A percentile compares a stretch with the other conserved stretches of the same genome.
Evolutionary conservation across 2,888 invertebrate genomes (phyloP).

Genomic region (Fabriciana adippe): DNA sequence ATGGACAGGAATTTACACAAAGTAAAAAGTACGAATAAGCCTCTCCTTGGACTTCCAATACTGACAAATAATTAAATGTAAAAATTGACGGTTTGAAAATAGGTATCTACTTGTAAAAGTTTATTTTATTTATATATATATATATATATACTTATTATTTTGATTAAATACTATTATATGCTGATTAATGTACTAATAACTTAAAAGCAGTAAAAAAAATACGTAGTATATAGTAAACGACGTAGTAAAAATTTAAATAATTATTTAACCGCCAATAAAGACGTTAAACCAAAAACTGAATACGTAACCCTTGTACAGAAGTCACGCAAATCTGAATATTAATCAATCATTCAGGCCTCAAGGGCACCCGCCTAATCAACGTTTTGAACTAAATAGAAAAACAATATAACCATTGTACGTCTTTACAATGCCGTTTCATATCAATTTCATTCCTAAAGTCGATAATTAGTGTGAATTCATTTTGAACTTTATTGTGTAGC

Average conservation of each 20-base stretch:
- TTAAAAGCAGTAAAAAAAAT: too few relatives aligned
- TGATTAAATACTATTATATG: too few relatives aligned
- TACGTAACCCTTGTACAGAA: slow-evolving; percentile 15
- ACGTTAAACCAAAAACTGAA: background rate
- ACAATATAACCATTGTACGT: slow-evolving; percentile 67
- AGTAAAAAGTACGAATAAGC: too few relatives aligned
- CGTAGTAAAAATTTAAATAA: background rate
- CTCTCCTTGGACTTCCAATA: too few relatives aligned
- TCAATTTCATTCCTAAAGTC: slow-evolving; percentile 56
- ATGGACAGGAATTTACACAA: too few relatives aligned
- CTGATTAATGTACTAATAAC: too few relatives aligned
- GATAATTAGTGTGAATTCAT: slow-evolving; percentile 25
- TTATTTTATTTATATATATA: too few relatives aligned
- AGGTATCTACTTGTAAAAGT: too few relatives aligned
- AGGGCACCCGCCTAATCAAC: slow-evolving; percentile 58
- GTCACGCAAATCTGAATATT: slow-evolving; percentile 48
- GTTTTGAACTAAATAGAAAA: slow-evolving; percentile 55
- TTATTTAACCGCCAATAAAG: background rate
- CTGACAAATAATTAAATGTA: too few relatives aligned
- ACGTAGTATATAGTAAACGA: too few relatives aligned
- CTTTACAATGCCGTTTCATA: slow-evolving; percentile 64
- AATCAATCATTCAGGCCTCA: slow-evolving; percentile 56
- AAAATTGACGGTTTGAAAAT: too few relatives aligned
- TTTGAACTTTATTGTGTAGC: slow-evolving; percentile 35
- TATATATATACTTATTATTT: too few relatives aligned